phyloP scores from a whole-genome alignment of 2,113 vertebrate species.

The Andinoacara biseriatus region DNA sequence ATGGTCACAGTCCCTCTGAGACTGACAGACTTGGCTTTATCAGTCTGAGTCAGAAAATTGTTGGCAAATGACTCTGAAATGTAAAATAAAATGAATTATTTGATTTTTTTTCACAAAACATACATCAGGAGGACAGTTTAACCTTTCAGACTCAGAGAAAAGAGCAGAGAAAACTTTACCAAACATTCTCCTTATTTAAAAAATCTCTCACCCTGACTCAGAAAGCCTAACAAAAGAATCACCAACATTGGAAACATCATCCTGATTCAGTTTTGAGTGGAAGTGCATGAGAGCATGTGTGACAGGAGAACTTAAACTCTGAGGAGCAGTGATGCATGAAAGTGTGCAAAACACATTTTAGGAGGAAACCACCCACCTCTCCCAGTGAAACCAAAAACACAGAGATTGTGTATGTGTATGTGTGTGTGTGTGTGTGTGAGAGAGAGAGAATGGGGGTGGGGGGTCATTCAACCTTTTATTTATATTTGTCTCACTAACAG shows the following conservation, averaged over 20 bases:
- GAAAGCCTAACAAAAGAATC: constrained; percentile 18
- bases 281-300: neutral
- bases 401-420: neutral
- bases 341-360: neutral
- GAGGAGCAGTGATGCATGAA: constrained; percentile 1
- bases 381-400: neutral
- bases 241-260: neutral
- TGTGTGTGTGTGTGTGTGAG: no score
- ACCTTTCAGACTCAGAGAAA: neutral
- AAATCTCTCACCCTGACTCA: constrained; percentile 28
- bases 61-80: constrained; percentile 41
- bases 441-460: no score
- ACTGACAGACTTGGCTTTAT: constrained; percentile 40
- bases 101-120: neutral
- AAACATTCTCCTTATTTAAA: neutral
- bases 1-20: constrained; percentile 46
- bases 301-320: constrained; percentile 33
- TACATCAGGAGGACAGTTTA: neutral
- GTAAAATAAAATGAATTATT: neutral
- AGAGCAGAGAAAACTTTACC: neutral
- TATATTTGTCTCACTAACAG: neutral
- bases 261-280: constrained; percentile 27
- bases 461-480: neutral
- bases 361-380: neutral
- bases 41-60: constrained; percentile 45